These are phyloP conservation scores for Cichladusa arquata DNA, from an alignment of 2,113 vertebrate genomes.

Conservation along the genomic window DNA sequence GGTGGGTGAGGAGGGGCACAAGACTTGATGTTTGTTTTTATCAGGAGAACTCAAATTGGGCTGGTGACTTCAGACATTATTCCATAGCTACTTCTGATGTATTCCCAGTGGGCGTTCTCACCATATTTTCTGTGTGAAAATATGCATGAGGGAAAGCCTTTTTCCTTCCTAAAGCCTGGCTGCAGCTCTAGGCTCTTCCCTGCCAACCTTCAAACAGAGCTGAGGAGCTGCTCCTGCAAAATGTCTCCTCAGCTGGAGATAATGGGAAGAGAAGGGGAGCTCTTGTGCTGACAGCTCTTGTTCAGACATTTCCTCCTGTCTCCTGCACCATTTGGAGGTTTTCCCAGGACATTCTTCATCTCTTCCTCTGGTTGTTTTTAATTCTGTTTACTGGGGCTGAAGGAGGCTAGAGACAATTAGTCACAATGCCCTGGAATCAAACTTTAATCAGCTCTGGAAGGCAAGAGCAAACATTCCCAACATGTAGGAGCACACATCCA, in stretches of 20 bases:
- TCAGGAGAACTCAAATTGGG: background rate
- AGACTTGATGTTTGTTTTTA: background rate
- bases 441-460: slow-evolving; percentile 46
- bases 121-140: background rate
- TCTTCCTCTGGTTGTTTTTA: slow-evolving; percentile 56
- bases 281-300: slow-evolving; percentile 34
- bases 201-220: background rate
- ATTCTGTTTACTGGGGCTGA: slow-evolving; percentile 59
- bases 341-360: slow-evolving; percentile 64
- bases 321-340: slow-evolving; percentile 53
- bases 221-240: background rate
- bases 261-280: background rate
- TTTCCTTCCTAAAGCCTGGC: background rate
- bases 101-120: background rate
- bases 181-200: background rate
- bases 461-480: slow-evolving; percentile 30
- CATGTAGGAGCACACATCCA: background rate
- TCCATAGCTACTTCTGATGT: background rate
- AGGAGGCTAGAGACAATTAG: slow-evolving; percentile 48
- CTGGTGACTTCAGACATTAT: background rate
- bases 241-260: background rate
- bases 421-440: slow-evolving; percentile 48
- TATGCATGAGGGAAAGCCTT: background rate
- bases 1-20: background rate
- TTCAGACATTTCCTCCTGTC: slow-evolving; percentile 34